A percentile compares a stretch with the other conserved stretches of the same genome.
These are phyloP conservation scores for Drosophila littoralis DNA, from an alignment of 1,140 invertebrate species.

Conservation along the genomic window DNA sequence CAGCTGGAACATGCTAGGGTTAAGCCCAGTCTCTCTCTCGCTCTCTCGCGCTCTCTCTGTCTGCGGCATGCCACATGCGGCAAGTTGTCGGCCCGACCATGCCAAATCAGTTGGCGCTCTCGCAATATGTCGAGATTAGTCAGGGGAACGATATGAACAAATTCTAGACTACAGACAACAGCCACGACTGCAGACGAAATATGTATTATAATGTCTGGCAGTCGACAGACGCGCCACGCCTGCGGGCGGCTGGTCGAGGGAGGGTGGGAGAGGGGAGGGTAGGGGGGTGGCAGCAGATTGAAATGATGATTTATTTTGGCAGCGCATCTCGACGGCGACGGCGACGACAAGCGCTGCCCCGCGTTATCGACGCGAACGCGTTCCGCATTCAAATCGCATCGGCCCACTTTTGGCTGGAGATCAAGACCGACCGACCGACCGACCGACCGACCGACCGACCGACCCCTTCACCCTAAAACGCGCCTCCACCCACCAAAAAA, in stretches of 20 bases:
- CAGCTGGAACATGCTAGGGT: conserved; percentile 8
- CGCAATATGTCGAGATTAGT: conserved; percentile 52
- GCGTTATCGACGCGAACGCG: conserved; percentile 60
- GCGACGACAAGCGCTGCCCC: conserved; percentile 16
- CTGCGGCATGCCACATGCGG: not conserved
- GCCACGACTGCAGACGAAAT: conserved; percentile 40
- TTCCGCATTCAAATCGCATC: conserved; percentile 78
- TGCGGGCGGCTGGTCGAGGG: conserved; percentile 10
- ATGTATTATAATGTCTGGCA: conserved; percentile 78
- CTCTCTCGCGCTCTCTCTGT: not conserved
- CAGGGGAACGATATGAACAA: conserved; percentile 43
- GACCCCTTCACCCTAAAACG: not conserved
- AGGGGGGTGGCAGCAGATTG: conserved; percentile 35
- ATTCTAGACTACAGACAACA: conserved; percentile 32
- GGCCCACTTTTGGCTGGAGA: conserved; percentile 69
- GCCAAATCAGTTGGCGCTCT: conserved; percentile 21
- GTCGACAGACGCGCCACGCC: conserved; percentile 45
- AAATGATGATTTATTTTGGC: conserved; percentile 81
- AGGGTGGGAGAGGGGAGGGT: not conserved
- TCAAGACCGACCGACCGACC: conserved; percentile 28
- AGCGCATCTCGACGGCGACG: conserved; percentile 44
- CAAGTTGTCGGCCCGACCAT: not conserved
- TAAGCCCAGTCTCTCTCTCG: not conserved
- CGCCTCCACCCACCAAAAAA: not conserved
- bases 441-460: not conserved